These are phyloP conservation scores for Enchytraeus crypticus DNA, from an alignment of 2,888 invertebrate genomes.

Conservation along the genomic window DNA sequence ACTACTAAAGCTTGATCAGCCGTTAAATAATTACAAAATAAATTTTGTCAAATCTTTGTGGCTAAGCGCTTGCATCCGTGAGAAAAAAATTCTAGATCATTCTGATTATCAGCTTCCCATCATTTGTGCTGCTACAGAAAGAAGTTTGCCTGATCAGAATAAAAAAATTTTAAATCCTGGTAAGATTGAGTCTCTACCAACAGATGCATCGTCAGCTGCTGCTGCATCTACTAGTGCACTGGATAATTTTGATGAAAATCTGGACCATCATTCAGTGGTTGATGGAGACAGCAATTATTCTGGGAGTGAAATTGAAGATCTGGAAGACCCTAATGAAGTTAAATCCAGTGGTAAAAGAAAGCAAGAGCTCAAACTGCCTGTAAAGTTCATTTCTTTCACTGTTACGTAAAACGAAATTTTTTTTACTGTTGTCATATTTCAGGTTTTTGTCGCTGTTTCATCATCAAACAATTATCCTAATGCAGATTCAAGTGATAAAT, in stretches of 20 bases:
- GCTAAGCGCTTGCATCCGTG: slow-evolving; percentile 40
- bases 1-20: slow-evolving; percentile 32
- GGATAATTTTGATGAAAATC: background rate
- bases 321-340: background rate
- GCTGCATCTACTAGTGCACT: background rate
- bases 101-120: slow-evolving; percentile 24
- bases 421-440: background rate
- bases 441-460: background rate
- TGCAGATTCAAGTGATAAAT: too few relatives aligned
- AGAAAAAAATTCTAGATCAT: slow-evolving; percentile 29
- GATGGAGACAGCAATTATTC: slow-evolving; percentile 38
- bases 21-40: slow-evolving; percentile 24
- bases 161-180: too few relatives aligned
- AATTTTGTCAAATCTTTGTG: slow-evolving; percentile 36
- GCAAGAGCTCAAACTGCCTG: background rate
- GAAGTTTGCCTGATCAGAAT: too few relatives aligned
- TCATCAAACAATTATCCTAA: too few relatives aligned
- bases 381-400: background rate
- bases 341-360: background rate
- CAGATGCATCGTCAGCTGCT: background rate
- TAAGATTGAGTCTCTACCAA: too few relatives aligned
- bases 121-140: background rate
- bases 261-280: slow-evolving; percentile 9
- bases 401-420: background rate
- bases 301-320: slow-evolving; percentile 34